phyloP scores from a whole-genome alignment of 2,888 invertebrate genomes.

The Phyllotreta cruciferae region DNA sequence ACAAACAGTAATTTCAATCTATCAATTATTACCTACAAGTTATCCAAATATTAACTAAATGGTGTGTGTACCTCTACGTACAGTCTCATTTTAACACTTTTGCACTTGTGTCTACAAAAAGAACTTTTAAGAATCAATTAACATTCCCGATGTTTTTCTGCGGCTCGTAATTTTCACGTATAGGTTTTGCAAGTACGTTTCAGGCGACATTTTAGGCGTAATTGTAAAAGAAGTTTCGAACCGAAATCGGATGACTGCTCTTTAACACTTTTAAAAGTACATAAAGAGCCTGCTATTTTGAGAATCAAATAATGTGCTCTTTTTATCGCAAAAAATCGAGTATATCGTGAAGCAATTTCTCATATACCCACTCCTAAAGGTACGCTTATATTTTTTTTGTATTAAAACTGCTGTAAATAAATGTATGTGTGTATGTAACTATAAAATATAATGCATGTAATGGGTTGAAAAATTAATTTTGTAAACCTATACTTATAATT shows the following conservation, averaged over 20 bases:
- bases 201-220: slow-evolving; percentile 11
- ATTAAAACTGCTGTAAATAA: no score
- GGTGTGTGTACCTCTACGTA: no score
- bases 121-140: slow-evolving; percentile 15
- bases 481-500: no score
- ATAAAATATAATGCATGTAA: no score
- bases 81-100: slow-evolving; percentile 5
- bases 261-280: slow-evolving; percentile 18
- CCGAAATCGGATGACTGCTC: slow-evolving; percentile 12
- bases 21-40: no score
- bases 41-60: no score
- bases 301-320: slow-evolving; percentile 11
- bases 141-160: slow-evolving; percentile 8
- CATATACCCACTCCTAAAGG: neutral
- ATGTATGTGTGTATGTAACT: no score
- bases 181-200: slow-evolving; percentile 7
- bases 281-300: slow-evolving; percentile 8
- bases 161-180: slow-evolving; percentile 10
- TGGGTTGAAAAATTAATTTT: no score
- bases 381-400: neutral
- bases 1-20: no score
- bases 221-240: slow-evolving; percentile 5
- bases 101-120: neutral
- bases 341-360: slow-evolving; percentile 7
- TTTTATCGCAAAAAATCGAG: slow-evolving; percentile 1